phyloP scores from a whole-genome alignment of 2,888 invertebrate genomes.

The Agrypnus murinus region DNA sequence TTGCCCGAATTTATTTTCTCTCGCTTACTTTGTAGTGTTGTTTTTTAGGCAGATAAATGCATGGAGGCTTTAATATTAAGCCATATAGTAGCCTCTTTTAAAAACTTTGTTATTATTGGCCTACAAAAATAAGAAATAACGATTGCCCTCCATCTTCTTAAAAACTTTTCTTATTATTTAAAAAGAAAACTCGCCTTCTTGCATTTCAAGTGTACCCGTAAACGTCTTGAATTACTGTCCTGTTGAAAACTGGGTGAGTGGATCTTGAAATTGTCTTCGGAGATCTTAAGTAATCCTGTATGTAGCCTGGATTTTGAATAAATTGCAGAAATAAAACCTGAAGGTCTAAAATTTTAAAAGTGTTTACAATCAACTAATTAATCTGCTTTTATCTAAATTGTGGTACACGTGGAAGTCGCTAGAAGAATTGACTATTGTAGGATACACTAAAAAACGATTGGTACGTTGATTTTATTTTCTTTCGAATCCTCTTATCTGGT shows the following conservation, averaged over 20 bases:
- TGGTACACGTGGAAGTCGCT: neutral
- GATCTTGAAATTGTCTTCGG: no score
- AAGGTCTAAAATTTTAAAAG: no score
- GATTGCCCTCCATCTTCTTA: neutral
- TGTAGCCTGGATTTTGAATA: no score
- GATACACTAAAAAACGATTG: slow-evolving; percentile 10
- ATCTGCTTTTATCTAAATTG: neutral
- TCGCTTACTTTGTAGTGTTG: neutral
- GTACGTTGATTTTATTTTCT: slow-evolving; percentile 24
- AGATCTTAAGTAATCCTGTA: no score
- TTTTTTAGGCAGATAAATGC: slow-evolving; percentile 4
- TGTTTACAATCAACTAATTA: no score
- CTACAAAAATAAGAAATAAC: slow-evolving; percentile 3
- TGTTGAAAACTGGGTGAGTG: no score
- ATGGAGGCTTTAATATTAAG: slow-evolving; percentile 4
- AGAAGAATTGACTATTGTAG: neutral
- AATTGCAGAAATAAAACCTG: no score
- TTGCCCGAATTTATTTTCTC: slow-evolving; percentile 14
- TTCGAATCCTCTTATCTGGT: slow-evolving; percentile 24
- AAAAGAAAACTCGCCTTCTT: neutral
- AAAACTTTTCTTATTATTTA: slow-evolving; percentile 8
- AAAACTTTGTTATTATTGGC: slow-evolving; percentile 6
- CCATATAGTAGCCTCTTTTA: neutral
- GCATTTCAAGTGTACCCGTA: no score
- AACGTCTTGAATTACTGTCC: no score